Base-by-base conservation (phyloP, 2,888 invertebrate species). In the Philonicus albiceps region DNA sequence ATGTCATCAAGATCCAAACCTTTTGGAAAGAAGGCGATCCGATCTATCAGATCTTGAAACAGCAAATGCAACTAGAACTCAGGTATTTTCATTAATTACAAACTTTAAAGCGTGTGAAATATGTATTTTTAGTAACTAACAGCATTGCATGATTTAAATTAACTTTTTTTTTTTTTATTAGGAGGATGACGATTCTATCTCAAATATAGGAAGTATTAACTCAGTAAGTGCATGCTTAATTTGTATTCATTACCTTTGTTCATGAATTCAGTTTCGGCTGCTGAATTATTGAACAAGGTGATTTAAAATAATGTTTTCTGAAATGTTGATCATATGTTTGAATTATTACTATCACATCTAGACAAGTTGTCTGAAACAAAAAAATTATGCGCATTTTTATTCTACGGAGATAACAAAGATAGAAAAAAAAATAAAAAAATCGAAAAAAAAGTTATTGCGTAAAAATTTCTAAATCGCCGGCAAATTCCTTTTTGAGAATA, bases 41-140 rank as follows among this genome's bases (percentile, higher is more conserved):
- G 89, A 89, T 88, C 73, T 88, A n/a, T 87, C 87, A 0, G 94
- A 93, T 88, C 93, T 93, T 0, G 94, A 94, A 1, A 94, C 94
- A 3, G 94, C 95, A 89, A 94, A 19, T 37, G 27, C 4, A 34
- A 55, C 53, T 27, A 78, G 53, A 16, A 3, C 5, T 43, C n/a
- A 22, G 49, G 22, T 64, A 64, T 53, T 53, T 6, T 64, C 27
- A 8, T 83, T 75, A 40, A 27, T 22, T 73, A 31, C 2, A 13
- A 43, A 3, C 3, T 43, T 30, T 49, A 5, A 22, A 30, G 27
- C 31, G 27, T n/a, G 16, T 83, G 53, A 19, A 30, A 31, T 43
- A 37, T 37, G 2, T 11, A 30, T 27, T 43, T 74, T 43, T 43
- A 43, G 19, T 30, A 22, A 30, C 16, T 74, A 85, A 80, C n/a